Conservation (phyloP, 1,140 invertebrate genomes). For the Caenorhabditis brenneri region DNA sequence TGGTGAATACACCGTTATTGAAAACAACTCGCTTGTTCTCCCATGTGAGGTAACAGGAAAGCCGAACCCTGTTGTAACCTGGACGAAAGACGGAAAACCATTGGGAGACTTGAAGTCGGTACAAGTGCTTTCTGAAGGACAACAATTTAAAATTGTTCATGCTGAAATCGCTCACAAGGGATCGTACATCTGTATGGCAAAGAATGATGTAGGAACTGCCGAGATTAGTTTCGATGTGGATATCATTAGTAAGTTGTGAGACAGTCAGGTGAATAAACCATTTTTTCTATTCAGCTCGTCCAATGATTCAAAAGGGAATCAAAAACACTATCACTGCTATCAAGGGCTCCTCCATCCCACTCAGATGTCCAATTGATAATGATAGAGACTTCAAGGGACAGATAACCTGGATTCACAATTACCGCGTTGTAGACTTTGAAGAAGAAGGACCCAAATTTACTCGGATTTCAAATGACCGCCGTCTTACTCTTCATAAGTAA, state of each 20-base stretch:
- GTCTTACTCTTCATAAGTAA: conserved; percentile 38
- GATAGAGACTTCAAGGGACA: conserved; percentile 58
- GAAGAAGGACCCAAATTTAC: not conserved
- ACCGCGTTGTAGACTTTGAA: conserved; percentile 38
- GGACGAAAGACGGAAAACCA: conserved; percentile 55
- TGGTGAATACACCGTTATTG: conserved; percentile 64
- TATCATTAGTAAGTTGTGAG: conserved; percentile 64
- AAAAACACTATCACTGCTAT: conserved; percentile 59
- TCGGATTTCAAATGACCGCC: not conserved
- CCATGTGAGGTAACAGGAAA: conserved; percentile 71
- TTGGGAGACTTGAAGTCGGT: conserved; percentile 51
- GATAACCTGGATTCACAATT: conserved; percentile 57
- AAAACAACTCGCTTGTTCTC: conserved; percentile 67
- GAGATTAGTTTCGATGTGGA: conserved; percentile 70
- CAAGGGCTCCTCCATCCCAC: conserved; percentile 47
- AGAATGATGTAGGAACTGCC: conserved; percentile 71
- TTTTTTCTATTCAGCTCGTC: conserved; percentile 45
- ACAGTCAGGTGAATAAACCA: not conserved
- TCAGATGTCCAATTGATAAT: conserved; percentile 60
- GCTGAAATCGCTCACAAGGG: conserved; percentile 63
- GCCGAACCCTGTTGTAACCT: conserved; percentile 67
- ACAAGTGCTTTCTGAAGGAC: conserved; percentile 55
- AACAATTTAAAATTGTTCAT: conserved; percentile 59
- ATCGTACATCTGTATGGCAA: conserved; percentile 71
- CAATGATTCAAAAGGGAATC: conserved; percentile 55